Conservation (phyloP, 2,113 vertebrate species). For the Neolamprologus kungweensis region DNA sequence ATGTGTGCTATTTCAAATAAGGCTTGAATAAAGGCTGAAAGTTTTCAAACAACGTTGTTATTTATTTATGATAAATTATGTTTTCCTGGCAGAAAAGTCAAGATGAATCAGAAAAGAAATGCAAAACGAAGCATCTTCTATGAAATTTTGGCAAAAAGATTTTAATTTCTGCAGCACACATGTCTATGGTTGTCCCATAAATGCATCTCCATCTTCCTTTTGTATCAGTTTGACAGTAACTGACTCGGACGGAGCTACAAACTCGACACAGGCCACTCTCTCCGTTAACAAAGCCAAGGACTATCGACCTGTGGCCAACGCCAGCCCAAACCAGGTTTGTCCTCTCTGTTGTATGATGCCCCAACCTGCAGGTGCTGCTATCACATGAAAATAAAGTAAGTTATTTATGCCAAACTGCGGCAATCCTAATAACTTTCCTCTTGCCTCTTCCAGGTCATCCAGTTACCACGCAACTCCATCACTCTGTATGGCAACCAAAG, state of each 20-base stretch:
- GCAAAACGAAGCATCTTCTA: fast-evolving
- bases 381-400: background rate
- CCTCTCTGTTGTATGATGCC: background rate
- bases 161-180: background rate
- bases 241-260: slow-evolving; percentile 87
- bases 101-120: background rate
- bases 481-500: slow-evolving; percentile 90
- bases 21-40: background rate
- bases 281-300: slow-evolving; percentile 92
- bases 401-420: background rate
- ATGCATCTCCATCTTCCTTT: background rate
- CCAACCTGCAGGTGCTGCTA: background rate
- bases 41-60: fast-evolving
- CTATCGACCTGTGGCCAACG: slow-evolving; percentile 89
- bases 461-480: slow-evolving; percentile 89
- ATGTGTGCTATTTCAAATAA: background rate
- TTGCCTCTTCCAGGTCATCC: slow-evolving; percentile 75
- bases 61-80: background rate
- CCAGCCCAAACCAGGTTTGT: slow-evolving; percentile 82
- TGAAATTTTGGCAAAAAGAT: background rate
- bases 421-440: background rate
- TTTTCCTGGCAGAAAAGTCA: background rate
- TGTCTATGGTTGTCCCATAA: background rate
- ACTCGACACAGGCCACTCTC: slow-evolving; percentile 84
- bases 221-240: slow-evolving; percentile 84